These are phyloP conservation scores for Phthorimaea operculella DNA, from an alignment of 1,140 invertebrate species.

Conservation along the genomic window DNA sequence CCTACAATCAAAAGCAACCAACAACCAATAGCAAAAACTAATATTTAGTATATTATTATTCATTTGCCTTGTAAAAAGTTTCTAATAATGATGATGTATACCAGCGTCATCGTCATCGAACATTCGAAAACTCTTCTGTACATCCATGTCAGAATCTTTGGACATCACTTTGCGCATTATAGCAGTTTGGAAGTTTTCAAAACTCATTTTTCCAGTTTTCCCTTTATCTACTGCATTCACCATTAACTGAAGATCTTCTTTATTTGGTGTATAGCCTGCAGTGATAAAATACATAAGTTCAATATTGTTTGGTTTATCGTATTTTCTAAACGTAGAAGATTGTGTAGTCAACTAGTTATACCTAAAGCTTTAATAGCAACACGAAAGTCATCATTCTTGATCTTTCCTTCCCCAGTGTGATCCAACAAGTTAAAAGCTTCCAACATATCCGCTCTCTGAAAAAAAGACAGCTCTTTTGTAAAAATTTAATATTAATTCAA, in stretches of 20 bases:
- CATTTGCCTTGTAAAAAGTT: too few relatives aligned
- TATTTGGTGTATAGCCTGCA: slow-evolving; percentile 54
- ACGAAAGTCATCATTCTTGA: slow-evolving; percentile 54
- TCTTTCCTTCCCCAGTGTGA: slow-evolving; percentile 55
- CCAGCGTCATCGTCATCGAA: slow-evolving; percentile 50
- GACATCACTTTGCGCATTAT: slow-evolving; percentile 59
- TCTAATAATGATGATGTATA: slow-evolving; percentile 12
- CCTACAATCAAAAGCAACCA: slow-evolving; percentile 11
- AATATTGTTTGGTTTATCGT: too few relatives aligned
- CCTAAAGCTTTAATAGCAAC: slow-evolving; percentile 58
- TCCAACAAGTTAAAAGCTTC: slow-evolving; percentile 55
- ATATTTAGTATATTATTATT: too few relatives aligned
- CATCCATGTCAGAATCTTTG: slow-evolving; percentile 45
- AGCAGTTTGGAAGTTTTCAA: slow-evolving; percentile 55
- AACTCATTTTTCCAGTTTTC: slow-evolving; percentile 49
- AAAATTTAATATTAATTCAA: slow-evolving; percentile 7
- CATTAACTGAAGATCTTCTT: slow-evolving; percentile 54
- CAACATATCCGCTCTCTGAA: slow-evolving; percentile 44
- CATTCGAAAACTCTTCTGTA: slow-evolving; percentile 58
- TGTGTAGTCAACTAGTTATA: slow-evolving; percentile 15
- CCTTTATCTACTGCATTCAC: slow-evolving; percentile 50
- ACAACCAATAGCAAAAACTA: slow-evolving; percentile 4
- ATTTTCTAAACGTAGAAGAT: too few relatives aligned
- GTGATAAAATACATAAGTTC: background rate
- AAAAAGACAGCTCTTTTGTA: slow-evolving; percentile 13